Evolutionary conservation across 2,888 invertebrate genomes (phyloP), one percentile per base, ranked within the genome.

Genomic region (Galerucella nymphaeae): DNA sequence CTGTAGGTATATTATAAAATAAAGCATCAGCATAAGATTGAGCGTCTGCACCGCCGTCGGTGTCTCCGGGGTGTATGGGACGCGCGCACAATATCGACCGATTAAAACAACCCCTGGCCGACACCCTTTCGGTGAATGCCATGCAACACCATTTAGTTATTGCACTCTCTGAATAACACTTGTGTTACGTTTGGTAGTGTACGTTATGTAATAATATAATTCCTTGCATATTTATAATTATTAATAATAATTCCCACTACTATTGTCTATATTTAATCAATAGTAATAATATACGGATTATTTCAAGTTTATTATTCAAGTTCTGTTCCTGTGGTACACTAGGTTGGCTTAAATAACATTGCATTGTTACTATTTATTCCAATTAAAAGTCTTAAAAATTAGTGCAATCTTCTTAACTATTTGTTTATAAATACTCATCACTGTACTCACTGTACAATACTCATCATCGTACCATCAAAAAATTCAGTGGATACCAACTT

Each of bases 161-260:
- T 88, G 89, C 89, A 89, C 89, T 88, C 88, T 88, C 88, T 88
- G 88, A 88, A 88, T 88, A 88, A 89, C 88, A 89, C 89, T 89
- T 89, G 89, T 89, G 89, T 89, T 89, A 89, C 89, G 88, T 89
- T 89, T 88, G 88, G 89, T 89, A 88, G 87, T 88, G 88, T 88
- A 87, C 88, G 88, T 88, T 88, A 87, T 87, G 87, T 87, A 87
- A 87, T 87, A 87, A 87, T 87, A 86, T 87, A 85, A 86, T 86
- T 87, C 86, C 86, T 87, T 87, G 86, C 86, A 86, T 87, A 87
- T 86, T 87, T 87, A 76, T 78, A 86, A 85, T 86, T 86, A 86
- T 86, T 86, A 85, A 84, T 85, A 86, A 86, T 86, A 86, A 86
- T 86, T 86, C 84, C 85, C 85, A 85, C 83, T 84, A 85, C 85